These are phyloP conservation scores for Valencia hispanica DNA, from an alignment of 2,797 vertebrate species.

Conservation along the genomic window DNA sequence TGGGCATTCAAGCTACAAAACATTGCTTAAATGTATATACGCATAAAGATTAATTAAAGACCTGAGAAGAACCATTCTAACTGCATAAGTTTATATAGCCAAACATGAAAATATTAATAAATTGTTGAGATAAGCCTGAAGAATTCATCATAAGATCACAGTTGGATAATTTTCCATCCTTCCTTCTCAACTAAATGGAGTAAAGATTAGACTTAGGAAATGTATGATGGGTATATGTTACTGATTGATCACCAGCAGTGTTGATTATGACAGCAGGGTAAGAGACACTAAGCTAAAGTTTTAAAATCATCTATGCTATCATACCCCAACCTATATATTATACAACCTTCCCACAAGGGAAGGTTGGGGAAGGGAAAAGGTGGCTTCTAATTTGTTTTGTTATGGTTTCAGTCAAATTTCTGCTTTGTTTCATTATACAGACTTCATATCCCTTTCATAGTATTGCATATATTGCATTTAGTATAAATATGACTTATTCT, in stretches of 20 bases:
- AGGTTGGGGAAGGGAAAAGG: no score
- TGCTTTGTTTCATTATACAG: no score
- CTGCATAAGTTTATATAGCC: not conserved
- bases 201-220: not conserved
- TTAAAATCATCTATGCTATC: no score
- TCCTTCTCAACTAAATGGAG: not conserved
- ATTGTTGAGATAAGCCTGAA: slow-evolving; percentile 8
- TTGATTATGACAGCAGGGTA: not conserved
- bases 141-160: slow-evolving; percentile 3
- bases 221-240: not conserved
- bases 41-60: not conserved
- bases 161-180: not conserved
- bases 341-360: no score
- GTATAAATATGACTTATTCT: no score
- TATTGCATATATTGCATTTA: no score
- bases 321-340: no score
- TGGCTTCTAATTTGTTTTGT: no score
- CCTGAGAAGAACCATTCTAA: not conserved
- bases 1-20: not conserved
- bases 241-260: not conserved
- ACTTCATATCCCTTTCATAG: no score
- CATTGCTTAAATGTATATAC: not conserved
- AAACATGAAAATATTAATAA: slow-evolving; percentile 20
- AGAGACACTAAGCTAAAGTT: no score
- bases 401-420: no score